These are phyloP conservation scores for Porphyrio hochstetteri DNA, from an alignment of 2,113 vertebrate species.

Conservation along the genomic window DNA sequence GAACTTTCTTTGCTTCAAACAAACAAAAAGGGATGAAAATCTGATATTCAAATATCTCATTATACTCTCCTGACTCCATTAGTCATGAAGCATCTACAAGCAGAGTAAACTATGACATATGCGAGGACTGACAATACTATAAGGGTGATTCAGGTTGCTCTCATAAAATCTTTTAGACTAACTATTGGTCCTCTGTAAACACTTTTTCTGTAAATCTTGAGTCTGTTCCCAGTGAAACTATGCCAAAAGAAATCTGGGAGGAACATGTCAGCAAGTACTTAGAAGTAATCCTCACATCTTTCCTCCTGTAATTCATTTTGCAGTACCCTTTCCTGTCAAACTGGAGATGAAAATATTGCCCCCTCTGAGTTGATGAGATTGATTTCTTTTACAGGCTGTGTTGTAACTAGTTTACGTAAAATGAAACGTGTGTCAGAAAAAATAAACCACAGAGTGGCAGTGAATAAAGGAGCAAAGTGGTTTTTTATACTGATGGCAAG, in stretches of 20 bases:
- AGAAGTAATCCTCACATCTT: conserved; percentile 37
- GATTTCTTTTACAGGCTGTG: conserved; percentile 42
- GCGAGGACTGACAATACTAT: neutral
- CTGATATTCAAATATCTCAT: neutral
- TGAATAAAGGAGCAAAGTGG: neutral
- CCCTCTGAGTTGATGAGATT: conserved; percentile 36
- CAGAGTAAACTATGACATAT: neutral
- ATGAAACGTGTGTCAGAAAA: conserved; percentile 45
- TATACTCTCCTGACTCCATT: neutral
- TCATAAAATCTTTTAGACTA: neutral
- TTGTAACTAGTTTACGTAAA: conserved; percentile 46
- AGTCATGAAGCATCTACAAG: neutral
- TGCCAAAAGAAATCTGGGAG: conserved; percentile 27
- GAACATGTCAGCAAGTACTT: conserved; percentile 44
- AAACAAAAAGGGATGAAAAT: neutral
- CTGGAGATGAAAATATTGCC: conserved; percentile 45
- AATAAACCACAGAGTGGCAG: neutral
- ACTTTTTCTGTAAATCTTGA: neutral
- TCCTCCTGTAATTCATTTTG: conserved; percentile 41
- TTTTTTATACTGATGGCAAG: conserved; percentile 6
- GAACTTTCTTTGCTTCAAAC: neutral
- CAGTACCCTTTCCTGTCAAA: conserved; percentile 43
- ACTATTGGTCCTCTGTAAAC: neutral
- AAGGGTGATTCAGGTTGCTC: neutral
- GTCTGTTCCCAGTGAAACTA: neutral